phyloP scores from a whole-genome alignment of 2,113 vertebrate genomes.

The Rhinichthys klamathensis region DNA sequence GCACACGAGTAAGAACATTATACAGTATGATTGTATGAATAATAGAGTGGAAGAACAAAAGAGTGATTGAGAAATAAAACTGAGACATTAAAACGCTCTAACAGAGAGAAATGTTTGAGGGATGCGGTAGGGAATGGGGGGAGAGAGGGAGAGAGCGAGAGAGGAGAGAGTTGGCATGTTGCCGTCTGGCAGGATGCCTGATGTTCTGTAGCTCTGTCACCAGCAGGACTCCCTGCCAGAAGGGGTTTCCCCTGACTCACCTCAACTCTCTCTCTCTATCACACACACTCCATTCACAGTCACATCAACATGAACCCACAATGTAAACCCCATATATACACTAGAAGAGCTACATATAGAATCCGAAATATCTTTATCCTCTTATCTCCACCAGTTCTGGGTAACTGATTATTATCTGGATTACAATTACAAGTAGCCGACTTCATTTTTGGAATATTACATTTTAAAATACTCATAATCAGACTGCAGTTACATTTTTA shows the following conservation, averaged over 20 bases:
- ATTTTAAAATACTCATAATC: no score
- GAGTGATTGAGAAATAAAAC: background rate
- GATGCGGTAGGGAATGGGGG: slow-evolving; percentile 14
- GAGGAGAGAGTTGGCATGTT: slow-evolving; percentile 63
- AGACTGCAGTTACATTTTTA: no score
- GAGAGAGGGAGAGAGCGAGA: slow-evolving; percentile 29
- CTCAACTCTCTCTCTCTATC: slow-evolving; percentile 51
- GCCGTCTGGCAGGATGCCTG: slow-evolving; percentile 75
- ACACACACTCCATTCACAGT: slow-evolving; percentile 33
- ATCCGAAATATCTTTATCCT: background rate
- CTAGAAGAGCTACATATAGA: background rate
- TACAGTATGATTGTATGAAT: background rate
- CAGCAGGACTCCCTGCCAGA: slow-evolving; percentile 75
- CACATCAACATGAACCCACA: slow-evolving; percentile 2
- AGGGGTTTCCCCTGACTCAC: slow-evolving; percentile 77
- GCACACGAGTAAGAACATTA: background rate
- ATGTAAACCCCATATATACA: background rate
- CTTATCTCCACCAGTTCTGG: background rate
- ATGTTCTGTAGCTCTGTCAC: slow-evolving; percentile 71
- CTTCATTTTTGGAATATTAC: no score
- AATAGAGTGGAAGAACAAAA: background rate
- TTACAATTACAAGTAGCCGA: no score
- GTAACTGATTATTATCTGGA: no score
- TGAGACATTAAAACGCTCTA: slow-evolving; percentile 30
- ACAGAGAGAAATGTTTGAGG: slow-evolving; percentile 49